Conservation (phyloP, 2,888 invertebrate genomes). For the Nymphalis urticae region DNA sequence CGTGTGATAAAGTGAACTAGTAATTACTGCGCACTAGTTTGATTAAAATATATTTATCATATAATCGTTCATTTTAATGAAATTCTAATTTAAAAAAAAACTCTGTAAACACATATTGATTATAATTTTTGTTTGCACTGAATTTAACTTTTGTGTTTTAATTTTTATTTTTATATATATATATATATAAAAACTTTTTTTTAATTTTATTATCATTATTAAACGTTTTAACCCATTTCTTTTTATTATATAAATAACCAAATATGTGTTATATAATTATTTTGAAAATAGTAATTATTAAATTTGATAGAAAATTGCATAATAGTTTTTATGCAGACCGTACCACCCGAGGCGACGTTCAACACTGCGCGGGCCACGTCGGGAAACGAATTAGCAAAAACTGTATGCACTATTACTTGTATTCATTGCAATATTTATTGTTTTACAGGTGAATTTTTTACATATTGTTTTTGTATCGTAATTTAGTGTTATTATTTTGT, state of each 20-base stretch:
- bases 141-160: too few relatives aligned
- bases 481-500: not conserved
- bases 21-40: not conserved
- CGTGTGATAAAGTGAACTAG: not conserved
- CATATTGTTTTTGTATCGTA: not conserved
- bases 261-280: not conserved
- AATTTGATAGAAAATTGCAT: slow-evolving; percentile 11
- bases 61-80: not conserved
- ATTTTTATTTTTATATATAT: too few relatives aligned
- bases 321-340: slow-evolving; percentile 27
- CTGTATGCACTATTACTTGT: slow-evolving; percentile 29
- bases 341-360: slow-evolving; percentile 31
- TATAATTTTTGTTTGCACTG: not conserved
- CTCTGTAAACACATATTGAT: not conserved
- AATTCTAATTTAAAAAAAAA: not conserved
- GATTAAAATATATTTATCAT: slow-evolving; percentile 6
- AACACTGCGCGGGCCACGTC: slow-evolving; percentile 25
- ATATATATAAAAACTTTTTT: too few relatives aligned
- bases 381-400: slow-evolving; percentile 31
- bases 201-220: too few relatives aligned
- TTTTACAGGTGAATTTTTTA: slow-evolving; percentile 5
- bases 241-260: not conserved
- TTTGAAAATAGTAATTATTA: not conserved
- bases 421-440: slow-evolving; percentile 8
- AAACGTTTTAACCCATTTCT: not conserved